Percentiles rank a stretch among this genome's conserved stretches.
Evolutionary conservation across 2,888 invertebrate genomes (phyloP).

Genomic region (Phyto melanocephala): DNA sequence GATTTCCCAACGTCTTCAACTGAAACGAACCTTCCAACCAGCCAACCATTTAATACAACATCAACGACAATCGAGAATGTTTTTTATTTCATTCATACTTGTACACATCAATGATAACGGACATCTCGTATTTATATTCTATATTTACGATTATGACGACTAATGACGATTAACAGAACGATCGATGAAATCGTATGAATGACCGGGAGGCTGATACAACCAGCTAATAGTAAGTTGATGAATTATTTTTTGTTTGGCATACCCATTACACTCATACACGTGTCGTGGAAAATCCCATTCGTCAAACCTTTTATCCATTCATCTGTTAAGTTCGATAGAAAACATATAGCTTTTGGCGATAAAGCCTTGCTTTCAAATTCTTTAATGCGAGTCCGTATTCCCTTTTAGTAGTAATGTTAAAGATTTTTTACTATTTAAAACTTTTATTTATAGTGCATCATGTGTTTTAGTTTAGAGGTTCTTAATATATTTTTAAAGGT

Average conservation of each 20-base stretch:
- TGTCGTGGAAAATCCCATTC: neutral
- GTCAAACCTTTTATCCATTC: neutral
- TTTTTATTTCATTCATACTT: conserved; percentile 18
- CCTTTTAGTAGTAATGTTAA: too few relatives aligned
- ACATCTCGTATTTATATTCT: neutral
- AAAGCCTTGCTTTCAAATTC: too few relatives aligned
- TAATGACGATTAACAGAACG: neutral
- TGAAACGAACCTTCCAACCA: neutral
- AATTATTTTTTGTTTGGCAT: neutral
- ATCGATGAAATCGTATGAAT: neutral
- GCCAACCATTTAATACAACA: neutral
- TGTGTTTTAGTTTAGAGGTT: neutral
- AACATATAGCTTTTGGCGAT: neutral
- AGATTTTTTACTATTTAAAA: too few relatives aligned
- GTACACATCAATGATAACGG: neutral
- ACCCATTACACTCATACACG: neutral
- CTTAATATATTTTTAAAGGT: neutral
- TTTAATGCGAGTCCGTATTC: too few relatives aligned
- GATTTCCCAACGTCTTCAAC: conserved; percentile 4
- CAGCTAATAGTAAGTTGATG: neutral
- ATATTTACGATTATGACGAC: neutral
- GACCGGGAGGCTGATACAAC: neutral
- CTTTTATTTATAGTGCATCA: too few relatives aligned
- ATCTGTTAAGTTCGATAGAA: neutral
- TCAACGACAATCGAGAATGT: neutral